Percentiles rank a stretch among this genome's conserved stretches.
phyloP scores from a whole-genome alignment of 2,797 vertebrate species.

The Pteropus rufus region DNA sequence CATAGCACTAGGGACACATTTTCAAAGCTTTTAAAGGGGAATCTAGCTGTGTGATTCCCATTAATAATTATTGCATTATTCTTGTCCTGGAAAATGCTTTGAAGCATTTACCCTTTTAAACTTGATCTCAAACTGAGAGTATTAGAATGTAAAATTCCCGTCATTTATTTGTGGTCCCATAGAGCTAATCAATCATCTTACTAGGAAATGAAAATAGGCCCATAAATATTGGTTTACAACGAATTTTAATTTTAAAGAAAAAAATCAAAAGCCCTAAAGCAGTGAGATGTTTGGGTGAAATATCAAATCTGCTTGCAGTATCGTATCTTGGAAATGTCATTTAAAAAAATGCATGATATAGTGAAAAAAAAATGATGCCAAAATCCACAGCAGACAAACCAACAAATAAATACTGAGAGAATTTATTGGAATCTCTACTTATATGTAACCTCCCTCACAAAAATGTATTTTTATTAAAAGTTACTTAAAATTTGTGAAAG shows the following conservation, averaged over 20 bases:
- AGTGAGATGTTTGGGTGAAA: background rate
- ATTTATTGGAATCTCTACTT: background rate
- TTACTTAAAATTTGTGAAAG: background rate
- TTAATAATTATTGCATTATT: background rate
- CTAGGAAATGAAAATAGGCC: conserved; percentile 26
- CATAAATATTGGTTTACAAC: background rate
- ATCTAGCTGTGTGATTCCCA: background rate
- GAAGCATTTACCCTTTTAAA: conserved; percentile 11
- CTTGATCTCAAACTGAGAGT: background rate
- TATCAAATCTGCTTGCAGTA: background rate
- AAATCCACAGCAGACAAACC: background rate
- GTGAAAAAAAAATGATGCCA: background rate
- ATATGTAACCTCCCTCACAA: background rate
- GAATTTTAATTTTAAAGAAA: conserved; percentile 35
- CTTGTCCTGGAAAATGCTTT: conserved; percentile 17
- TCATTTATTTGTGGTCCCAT: background rate
- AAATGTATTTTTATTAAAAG: background rate
- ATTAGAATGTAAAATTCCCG: background rate
- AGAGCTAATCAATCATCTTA: background rate
- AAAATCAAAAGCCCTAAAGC: conserved; percentile 22
- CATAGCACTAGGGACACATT: background rate
- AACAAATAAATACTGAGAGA: background rate
- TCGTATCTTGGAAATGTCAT: background rate
- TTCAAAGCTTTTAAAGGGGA: conserved; percentile 27
- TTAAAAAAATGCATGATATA: background rate